Percentiles rank a stretch among this genome's conserved stretches.
Conservation (phyloP, 2,113 vertebrate genomes). For the Epinephelus moara region DNA sequence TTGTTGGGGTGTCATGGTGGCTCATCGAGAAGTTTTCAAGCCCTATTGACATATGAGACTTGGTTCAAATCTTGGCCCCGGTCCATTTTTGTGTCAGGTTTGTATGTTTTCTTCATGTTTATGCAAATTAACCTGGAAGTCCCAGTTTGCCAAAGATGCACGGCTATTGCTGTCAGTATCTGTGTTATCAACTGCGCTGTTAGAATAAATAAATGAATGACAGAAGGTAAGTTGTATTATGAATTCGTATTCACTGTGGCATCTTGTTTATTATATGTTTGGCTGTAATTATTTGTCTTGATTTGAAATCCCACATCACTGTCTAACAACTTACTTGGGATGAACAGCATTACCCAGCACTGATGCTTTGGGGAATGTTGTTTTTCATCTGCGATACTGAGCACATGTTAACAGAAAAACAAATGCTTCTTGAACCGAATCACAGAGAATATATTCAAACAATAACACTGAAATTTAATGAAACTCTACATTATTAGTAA, state of each 20-base stretch:
- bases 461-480: slow-evolving; percentile 18
- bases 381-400: slow-evolving; percentile 24
- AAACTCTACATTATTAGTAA: slow-evolving; percentile 18
- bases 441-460: slow-evolving; percentile 28
- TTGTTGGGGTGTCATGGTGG: not conserved
- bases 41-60: not conserved
- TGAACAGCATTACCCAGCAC: slow-evolving; percentile 16
- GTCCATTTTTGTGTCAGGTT: not conserved
- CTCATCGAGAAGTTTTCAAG: not conserved
- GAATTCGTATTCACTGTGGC: not conserved
- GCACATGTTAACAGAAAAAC: slow-evolving; percentile 31
- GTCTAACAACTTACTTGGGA: slow-evolving; percentile 18
- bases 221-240: not conserved
- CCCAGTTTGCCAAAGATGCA: not conserved
- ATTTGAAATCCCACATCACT: slow-evolving; percentile 34
- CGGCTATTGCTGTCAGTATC: not conserved
- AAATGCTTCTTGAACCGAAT: slow-evolving; percentile 28
- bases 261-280: slow-evolving; percentile 10
- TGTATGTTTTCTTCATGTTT: not conserved
- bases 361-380: slow-evolving; percentile 15
- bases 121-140: not conserved
- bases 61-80: not conserved
- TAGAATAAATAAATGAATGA: not conserved
- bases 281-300: slow-evolving; percentile 25
- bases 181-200: not conserved